phyloP scores from a whole-genome alignment of 2,888 invertebrate genomes.

The Lamellibrachia columna region DNA sequence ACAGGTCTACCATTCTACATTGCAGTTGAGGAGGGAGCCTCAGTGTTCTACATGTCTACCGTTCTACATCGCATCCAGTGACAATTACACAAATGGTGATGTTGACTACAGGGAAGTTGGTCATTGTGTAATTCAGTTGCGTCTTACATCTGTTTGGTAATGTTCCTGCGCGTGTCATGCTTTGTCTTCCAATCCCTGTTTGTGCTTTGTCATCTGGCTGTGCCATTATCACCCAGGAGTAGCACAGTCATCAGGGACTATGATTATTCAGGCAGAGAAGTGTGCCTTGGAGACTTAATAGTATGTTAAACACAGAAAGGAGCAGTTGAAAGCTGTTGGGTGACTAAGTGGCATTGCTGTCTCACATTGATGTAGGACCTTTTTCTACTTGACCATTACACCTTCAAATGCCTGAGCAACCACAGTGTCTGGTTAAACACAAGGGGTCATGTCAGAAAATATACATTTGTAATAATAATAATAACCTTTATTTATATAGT shows the following conservation, averaged over 20 bases:
- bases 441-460: background rate
- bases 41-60: too few relatives aligned
- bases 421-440: background rate
- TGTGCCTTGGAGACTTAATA: background rate
- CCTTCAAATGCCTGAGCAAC: background rate
- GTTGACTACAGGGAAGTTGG: background rate
- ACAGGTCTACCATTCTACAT: too few relatives aligned
- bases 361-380: background rate
- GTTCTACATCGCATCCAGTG: too few relatives aligned
- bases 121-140: background rate
- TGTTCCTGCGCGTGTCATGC: background rate
- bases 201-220: background rate
- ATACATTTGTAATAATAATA: background rate
- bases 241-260: background rate
- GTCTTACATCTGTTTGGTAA: background rate
- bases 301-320: background rate
- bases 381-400: background rate
- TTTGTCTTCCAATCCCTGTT: background rate
- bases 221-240: background rate
- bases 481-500: background rate
- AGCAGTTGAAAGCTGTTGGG: conserved; percentile 1
- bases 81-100: background rate
- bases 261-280: background rate
- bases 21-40: too few relatives aligned
- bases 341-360: background rate